Evolutionary conservation across 2,888 invertebrate genomes (phyloP).

Genomic region (Endomychus coccineus): DNA sequence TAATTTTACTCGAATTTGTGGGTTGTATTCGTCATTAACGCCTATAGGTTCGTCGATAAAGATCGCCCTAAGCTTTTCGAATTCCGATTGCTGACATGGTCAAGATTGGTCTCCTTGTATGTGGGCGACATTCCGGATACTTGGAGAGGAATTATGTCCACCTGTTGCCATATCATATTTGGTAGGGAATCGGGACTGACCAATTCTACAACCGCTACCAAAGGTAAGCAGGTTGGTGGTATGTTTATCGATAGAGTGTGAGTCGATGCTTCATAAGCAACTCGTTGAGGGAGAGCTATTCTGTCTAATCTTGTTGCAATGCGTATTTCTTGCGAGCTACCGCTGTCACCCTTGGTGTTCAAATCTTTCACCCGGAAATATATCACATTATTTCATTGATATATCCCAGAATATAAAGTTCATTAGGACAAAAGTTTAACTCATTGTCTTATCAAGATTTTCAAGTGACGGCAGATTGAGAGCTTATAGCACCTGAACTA

Average conservation of each 20-base stretch:
- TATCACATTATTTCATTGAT: neutral
- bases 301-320: constrained; percentile 78
- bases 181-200: constrained; percentile 53
- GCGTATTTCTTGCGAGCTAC: constrained; percentile 76
- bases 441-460: no score
- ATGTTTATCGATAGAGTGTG: constrained; percentile 72
- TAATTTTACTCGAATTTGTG: constrained; percentile 69
- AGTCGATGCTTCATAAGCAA: constrained; percentile 74
- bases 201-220: constrained; percentile 70
- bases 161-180: constrained; percentile 58
- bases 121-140: constrained; percentile 64
- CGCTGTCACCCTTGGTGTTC: constrained; percentile 81
- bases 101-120: constrained; percentile 62
- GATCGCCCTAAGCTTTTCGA: constrained; percentile 47
- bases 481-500: no score
- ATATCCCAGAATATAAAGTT: no score
- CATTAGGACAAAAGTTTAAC: no score
- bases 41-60: constrained; percentile 49
- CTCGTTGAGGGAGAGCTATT: constrained; percentile 72
- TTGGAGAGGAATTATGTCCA: constrained; percentile 64
- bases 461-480: no score
- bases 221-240: constrained; percentile 67
- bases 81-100: constrained; percentile 53
- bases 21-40: constrained; percentile 55
- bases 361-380: constrained; percentile 66